Conservation (phyloP, 2,113 vertebrate species). For the Spizaetus ornatus region DNA sequence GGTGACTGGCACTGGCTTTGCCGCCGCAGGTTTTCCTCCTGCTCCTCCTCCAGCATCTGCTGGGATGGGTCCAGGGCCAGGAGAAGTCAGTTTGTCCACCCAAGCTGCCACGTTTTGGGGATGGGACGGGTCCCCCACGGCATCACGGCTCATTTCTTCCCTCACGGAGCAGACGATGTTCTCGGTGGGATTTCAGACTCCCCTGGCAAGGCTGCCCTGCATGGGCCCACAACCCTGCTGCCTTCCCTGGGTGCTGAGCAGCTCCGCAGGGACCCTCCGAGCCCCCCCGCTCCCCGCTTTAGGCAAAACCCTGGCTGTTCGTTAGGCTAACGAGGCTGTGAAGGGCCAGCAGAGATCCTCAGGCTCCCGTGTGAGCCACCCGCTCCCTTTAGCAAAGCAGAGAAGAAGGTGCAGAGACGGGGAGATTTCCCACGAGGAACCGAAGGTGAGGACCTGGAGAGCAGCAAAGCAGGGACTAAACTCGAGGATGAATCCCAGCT, state of each 20-base stretch:
- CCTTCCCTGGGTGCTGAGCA: not conserved
- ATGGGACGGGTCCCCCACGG: not conserved
- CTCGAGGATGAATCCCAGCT: not conserved
- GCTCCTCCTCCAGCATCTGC: not conserved
- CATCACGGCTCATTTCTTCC: not conserved
- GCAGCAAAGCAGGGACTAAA: not conserved
- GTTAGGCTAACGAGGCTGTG: not conserved
- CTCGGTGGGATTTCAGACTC: not conserved
- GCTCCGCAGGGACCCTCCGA: not conserved
- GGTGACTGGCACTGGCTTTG: accelerated
- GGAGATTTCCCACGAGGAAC: not conserved
- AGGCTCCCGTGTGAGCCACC: accelerated
- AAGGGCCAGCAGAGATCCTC: not conserved
- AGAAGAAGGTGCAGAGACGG: not conserved
- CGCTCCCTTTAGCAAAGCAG: accelerated
- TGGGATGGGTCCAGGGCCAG: not conserved
- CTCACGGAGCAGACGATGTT: accelerated
- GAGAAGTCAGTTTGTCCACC: not conserved
- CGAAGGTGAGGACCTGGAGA: accelerated
- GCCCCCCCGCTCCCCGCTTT: accelerated
- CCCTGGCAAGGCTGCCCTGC: not conserved
- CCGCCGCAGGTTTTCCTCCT: not conserved
- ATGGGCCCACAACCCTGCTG: accelerated
- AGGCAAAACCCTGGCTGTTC: not conserved
- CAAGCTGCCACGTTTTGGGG: accelerated